Evolutionary conservation across 2,797 vertebrate genomes (phyloP).

Genomic region (Graptemys geographica): DNA sequence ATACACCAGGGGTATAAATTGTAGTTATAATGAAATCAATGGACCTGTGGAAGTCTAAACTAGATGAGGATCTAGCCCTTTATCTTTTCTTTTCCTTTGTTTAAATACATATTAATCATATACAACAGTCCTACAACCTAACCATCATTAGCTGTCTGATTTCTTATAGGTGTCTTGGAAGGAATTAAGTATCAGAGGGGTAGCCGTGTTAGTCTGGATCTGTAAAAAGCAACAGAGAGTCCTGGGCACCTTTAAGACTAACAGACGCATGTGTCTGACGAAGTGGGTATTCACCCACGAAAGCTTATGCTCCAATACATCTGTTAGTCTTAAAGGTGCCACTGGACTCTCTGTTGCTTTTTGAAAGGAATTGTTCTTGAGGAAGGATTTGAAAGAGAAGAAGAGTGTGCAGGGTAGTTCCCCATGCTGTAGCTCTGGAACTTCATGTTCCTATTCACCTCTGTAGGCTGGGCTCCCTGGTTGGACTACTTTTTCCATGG

Average conservation of each 20-base stretch:
- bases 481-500: background rate
- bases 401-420: background rate
- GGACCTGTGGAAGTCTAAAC: background rate
- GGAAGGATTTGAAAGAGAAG: background rate
- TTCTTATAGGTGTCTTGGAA: background rate
- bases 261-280: too few species aligned
- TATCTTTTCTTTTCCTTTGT: background rate
- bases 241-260: too few species aligned
- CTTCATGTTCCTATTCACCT: too few species aligned
- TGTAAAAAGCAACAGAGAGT: too few species aligned
- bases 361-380: background rate
- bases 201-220: too few species aligned
- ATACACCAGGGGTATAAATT: background rate
- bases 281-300: too few species aligned
- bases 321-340: too few species aligned
- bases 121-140: background rate
- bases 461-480: background rate
- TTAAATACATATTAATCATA: background rate
- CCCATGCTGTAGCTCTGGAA: background rate
- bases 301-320: too few species aligned
- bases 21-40: constrained; percentile 9
- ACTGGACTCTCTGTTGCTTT: too few species aligned
- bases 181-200: background rate
- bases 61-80: background rate
- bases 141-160: background rate